phyloP scores from a whole-genome alignment of 2,797 vertebrate genomes.

The Pipistrellus nathusii region DNA sequence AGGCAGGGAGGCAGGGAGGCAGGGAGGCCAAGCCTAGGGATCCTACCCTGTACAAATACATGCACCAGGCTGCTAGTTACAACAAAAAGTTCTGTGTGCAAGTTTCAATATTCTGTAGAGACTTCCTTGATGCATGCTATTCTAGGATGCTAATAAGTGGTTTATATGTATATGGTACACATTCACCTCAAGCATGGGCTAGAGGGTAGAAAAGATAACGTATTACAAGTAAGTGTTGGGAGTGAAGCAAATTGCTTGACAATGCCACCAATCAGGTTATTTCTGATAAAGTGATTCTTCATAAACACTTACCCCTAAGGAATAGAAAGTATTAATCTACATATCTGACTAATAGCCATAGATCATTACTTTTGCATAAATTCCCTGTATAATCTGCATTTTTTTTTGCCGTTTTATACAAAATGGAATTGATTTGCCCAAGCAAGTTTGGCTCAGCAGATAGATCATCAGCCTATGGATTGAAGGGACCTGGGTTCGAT shows the following conservation, averaged over 20 bases:
- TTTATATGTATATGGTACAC: not conserved
- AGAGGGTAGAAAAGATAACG: not conserved
- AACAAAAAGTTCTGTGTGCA: not conserved
- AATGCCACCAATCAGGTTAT: not conserved
- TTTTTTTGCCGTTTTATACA: slow-evolving; percentile 53
- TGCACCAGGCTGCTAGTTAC: too few relatives aligned
- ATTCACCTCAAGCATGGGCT: not conserved
- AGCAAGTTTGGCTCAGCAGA: too few relatives aligned
- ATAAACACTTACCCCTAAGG: not conserved
- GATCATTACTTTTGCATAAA: slow-evolving; percentile 55
- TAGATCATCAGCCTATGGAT: too few relatives aligned
- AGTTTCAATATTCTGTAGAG: slow-evolving; percentile 21
- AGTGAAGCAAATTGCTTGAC: not conserved
- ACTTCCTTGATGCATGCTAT: slow-evolving; percentile 7
- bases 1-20: too few relatives aligned
- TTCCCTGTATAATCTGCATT: slow-evolving; percentile 19
- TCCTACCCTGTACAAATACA: too few relatives aligned
- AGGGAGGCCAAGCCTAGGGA: too few relatives aligned
- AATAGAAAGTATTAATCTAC: slow-evolving; percentile 54
- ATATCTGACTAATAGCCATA: slow-evolving; percentile 26
- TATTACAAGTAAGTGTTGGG: not conserved
- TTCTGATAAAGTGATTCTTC: slow-evolving; percentile 57
- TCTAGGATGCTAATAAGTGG: not conserved
- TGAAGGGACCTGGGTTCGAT: too few relatives aligned
- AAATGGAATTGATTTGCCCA: slow-evolving; percentile 22